These are phyloP conservation scores for Malthinus flaveolus DNA, from an alignment of 2,888 invertebrate species.

Conservation along the genomic window DNA sequence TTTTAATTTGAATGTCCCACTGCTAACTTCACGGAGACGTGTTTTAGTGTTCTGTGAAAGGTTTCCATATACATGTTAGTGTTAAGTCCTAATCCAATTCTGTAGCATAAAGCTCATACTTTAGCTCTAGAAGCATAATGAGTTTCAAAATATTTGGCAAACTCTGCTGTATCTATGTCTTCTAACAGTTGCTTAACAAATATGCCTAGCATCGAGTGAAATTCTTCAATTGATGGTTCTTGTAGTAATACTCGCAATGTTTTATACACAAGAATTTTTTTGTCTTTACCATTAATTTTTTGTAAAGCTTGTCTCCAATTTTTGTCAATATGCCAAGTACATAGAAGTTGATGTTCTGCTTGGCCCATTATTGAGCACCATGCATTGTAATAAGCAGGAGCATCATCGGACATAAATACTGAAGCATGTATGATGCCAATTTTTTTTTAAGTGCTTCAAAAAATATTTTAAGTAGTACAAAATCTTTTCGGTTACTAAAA, in stretches of 20 bases:
- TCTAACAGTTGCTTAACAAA: neutral
- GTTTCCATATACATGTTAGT: conserved; percentile 8
- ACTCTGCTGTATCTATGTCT: neutral
- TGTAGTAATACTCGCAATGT: conserved; percentile 5
- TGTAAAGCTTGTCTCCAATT: conserved; percentile 7
- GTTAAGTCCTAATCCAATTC: conserved; percentile 3
- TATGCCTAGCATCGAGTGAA: neutral
- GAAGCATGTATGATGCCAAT: conserved; percentile 2
- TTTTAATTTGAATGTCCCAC: no score
- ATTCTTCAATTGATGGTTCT: neutral
- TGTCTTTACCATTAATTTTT: conserved; percentile 7
- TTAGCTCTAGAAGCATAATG: conserved; percentile 1
- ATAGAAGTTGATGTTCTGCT: neutral
- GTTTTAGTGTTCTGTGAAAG: conserved; percentile 3
- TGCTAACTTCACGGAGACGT: no score
- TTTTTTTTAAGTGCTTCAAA: conserved; percentile 1
- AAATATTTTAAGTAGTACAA: neutral
- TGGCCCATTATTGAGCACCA: neutral
- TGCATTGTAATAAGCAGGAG: conserved; percentile 10
- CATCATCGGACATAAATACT: conserved; percentile 10
- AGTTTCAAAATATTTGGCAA: conserved; percentile 6
- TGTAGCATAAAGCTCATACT: neutral
- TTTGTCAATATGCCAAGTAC: conserved; percentile 9
- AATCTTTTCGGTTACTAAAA: conserved; percentile 1
- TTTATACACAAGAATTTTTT: conserved; percentile 5